Percentiles rank a stretch among this genome's conserved stretches.
phyloP scores from a whole-genome alignment of 2,888 invertebrate genomes.

The Caenorhabditis afra region DNA sequence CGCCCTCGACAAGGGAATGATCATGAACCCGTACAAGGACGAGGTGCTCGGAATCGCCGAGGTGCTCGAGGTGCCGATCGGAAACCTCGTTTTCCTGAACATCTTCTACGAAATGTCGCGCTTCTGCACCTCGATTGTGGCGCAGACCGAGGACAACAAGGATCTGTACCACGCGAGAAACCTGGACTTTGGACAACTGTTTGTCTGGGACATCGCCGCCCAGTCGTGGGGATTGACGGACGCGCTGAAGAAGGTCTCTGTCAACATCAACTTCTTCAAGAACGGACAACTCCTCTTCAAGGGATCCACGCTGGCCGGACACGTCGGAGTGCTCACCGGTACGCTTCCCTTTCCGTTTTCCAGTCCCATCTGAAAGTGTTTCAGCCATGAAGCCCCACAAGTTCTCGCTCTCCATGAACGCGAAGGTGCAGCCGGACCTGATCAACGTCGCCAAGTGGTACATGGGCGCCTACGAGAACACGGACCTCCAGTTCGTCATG shows the following conservation, averaged over 20 bases:
- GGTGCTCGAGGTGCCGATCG: slow-evolving; percentile 67
- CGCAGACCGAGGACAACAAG: slow-evolving; percentile 65
- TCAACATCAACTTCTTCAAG: slow-evolving; percentile 72
- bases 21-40: slow-evolving; percentile 70
- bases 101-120: slow-evolving; percentile 76
- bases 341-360: too few relatives aligned
- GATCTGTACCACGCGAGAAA: slow-evolving; percentile 70
- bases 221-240: slow-evolving; percentile 72
- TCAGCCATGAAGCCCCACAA: slow-evolving; percentile 70
- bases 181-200: slow-evolving; percentile 74
- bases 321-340: slow-evolving; percentile 74
- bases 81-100: slow-evolving; percentile 73
- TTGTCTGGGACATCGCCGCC: slow-evolving; percentile 70
- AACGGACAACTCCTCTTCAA: slow-evolving; percentile 71
- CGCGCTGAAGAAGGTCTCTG: slow-evolving; percentile 68
- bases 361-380: not conserved
- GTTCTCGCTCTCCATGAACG: slow-evolving; percentile 74
- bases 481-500: slow-evolving; percentile 71
- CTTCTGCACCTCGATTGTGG: slow-evolving; percentile 74
- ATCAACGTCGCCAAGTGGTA: slow-evolving; percentile 68
- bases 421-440: slow-evolving; percentile 69
- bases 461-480: slow-evolving; percentile 58
- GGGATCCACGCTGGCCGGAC: slow-evolving; percentile 75
- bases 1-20: slow-evolving; percentile 65
- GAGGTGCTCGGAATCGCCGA: slow-evolving; percentile 75